Conservation (phyloP, 2,888 invertebrate species). For the Synanthedon andrenaeformis region DNA sequence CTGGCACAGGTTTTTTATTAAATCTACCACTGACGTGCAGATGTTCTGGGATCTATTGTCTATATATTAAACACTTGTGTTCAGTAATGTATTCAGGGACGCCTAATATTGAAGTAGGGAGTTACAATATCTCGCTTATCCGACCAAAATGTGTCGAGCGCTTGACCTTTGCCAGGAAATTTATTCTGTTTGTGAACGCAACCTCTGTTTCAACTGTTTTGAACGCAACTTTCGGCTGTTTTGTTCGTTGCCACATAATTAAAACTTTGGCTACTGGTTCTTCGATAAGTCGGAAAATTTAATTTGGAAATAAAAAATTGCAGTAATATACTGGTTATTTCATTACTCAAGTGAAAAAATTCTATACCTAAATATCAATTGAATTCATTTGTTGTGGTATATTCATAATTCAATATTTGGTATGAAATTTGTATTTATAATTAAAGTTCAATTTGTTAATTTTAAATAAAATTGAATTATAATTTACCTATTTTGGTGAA, state of each 20-base stretch:
- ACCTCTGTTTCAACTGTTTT: slow-evolving; percentile 2
- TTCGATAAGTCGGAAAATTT: too few species aligned
- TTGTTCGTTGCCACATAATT: not conserved
- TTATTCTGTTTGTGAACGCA: slow-evolving; percentile 9
- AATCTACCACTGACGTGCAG: not conserved
- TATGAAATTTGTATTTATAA: too few species aligned
- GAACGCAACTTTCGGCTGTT: not conserved
- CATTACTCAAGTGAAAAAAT: too few species aligned
- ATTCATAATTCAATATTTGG: too few species aligned
- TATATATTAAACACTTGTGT: not conserved
- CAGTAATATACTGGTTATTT: too few species aligned
- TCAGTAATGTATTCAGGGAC: slow-evolving; percentile 27
- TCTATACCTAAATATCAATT: too few species aligned
- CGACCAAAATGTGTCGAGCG: slow-evolving; percentile 5
- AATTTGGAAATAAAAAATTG: too few species aligned
- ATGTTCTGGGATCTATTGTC: not conserved
- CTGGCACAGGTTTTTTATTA: not conserved
- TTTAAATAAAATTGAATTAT: too few species aligned
- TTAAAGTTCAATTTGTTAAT: too few species aligned
- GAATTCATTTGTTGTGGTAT: too few species aligned
- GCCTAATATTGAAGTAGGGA: slow-evolving; percentile 20
- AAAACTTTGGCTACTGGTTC: too few species aligned
- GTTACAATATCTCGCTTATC: slow-evolving; percentile 9
- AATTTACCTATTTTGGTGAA: too few species aligned
- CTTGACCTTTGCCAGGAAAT: slow-evolving; percentile 11